phyloP scores from a whole-genome alignment of 2,113 vertebrate species.

The Zootoca vivipara region DNA sequence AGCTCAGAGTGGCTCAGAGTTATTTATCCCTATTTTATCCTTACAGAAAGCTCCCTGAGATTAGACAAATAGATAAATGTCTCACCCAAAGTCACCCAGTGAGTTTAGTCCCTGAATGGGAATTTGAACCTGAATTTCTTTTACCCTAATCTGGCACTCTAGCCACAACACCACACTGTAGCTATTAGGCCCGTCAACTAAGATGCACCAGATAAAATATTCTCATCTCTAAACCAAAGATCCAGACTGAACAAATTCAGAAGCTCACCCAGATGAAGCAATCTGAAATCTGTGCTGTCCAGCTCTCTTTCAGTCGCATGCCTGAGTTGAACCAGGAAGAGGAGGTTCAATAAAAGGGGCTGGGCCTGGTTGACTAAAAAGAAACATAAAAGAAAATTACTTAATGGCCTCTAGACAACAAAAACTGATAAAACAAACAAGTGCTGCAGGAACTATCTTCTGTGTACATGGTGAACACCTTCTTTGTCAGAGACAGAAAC shows the following conservation, averaged over 20 bases:
- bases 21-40: not conserved
- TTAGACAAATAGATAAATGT: not conserved
- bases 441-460: not conserved
- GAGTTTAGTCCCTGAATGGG: not conserved
- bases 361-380: slow-evolving; percentile 75
- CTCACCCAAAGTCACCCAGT: not conserved
- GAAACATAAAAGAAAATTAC: not conserved
- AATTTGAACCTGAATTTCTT: not conserved
- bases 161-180: not conserved
- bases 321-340: slow-evolving; percentile 82
- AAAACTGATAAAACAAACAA: not conserved
- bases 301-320: slow-evolving; percentile 73
- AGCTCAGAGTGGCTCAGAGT: not conserved
- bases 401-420: not conserved
- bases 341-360: slow-evolving; percentile 85
- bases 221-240: not conserved
- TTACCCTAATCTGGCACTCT: not conserved
- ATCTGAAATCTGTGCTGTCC: slow-evolving; percentile 87
- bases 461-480: too few relatives aligned
- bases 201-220: not conserved
- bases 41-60: not conserved
- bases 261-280: slow-evolving; percentile 87
- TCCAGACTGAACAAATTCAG: not conserved
- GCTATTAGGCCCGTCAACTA: not conserved
- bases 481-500: too few relatives aligned